A percentile compares a stretch with the other conserved stretches of the same genome.
Conservation (phyloP, 37 sponge, comb jelly and placozoan species). For the Bolinopsis microptera region DNA sequence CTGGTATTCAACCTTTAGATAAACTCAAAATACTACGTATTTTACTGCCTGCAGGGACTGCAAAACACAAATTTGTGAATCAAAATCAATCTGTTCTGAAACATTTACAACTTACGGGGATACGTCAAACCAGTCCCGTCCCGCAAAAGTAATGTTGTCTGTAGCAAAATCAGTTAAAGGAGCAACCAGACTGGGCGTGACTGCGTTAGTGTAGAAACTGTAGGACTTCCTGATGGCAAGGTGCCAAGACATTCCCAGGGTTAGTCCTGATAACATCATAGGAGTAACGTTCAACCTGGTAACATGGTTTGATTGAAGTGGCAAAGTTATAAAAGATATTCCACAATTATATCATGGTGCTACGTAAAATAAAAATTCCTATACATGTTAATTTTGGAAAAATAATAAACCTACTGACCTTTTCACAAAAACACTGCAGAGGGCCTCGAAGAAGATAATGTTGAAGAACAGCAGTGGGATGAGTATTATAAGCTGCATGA, state of each 20-base stretch:
- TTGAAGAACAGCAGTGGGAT: slow-evolving; percentile 51
- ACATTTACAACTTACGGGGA: neutral
- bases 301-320: too few species aligned
- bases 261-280: slow-evolving; percentile 57
- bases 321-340: too few species aligned
- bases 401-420: neutral
- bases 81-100: too few species aligned
- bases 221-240: slow-evolving; percentile 42
- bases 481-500: neutral
- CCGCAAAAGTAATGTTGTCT: neutral
- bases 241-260: slow-evolving; percentile 22
- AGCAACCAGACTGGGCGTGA: neutral
- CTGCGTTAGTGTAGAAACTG: slow-evolving; percentile 25
- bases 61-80: too few species aligned
- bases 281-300: slow-evolving; percentile 30
- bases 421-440: slow-evolving; percentile 50
- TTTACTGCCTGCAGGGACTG: too few species aligned
- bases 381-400: too few species aligned
- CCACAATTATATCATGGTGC: too few species aligned
- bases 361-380: too few species aligned
- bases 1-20: too few species aligned
- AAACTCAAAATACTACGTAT: too few species aligned
- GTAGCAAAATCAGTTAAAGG: neutral
- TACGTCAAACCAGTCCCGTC: slow-evolving; percentile 36
- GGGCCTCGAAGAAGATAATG: slow-evolving; percentile 56